phyloP scores from a whole-genome alignment of 2,888 invertebrate genomes.

The Nemotelus pantherinus region DNA sequence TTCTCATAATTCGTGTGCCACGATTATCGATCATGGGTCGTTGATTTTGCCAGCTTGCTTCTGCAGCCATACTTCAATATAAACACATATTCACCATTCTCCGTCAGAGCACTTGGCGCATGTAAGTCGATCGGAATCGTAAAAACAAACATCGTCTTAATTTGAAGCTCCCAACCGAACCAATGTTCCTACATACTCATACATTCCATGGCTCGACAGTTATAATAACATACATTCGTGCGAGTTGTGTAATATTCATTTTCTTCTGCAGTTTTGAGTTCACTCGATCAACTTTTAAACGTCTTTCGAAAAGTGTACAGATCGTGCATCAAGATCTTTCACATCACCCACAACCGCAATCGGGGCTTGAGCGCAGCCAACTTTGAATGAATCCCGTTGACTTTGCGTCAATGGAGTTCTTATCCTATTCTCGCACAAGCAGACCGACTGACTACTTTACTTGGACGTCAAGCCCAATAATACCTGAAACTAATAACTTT shows the following conservation, averaged over 20 bases:
- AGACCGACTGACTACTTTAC: background rate
- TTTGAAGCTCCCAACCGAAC: constrained; percentile 34
- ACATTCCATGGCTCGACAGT: background rate
- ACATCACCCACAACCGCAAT: constrained; percentile 47
- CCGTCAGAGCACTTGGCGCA: constrained; percentile 2
- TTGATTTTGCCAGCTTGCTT: too few relatives aligned
- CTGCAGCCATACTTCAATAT: background rate
- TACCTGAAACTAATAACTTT: constrained; percentile 43
- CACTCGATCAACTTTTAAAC: constrained; percentile 27
- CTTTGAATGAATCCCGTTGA: background rate
- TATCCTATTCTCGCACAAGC: background rate
- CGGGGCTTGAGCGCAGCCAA: constrained; percentile 3
- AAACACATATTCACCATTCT: background rate
- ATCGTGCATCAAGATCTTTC: constrained; percentile 50
- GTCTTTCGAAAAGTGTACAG: constrained; percentile 24
- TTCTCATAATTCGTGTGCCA: constrained; percentile 41
- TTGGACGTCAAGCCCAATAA: constrained; percentile 13
- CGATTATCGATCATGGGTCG: constrained; percentile 7
- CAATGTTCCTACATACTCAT: background rate
- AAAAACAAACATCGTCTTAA: constrained; percentile 43
- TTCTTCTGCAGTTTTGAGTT: constrained; percentile 6
- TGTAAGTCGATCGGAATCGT: constrained; percentile 41
- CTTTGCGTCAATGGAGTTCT: constrained; percentile 13
- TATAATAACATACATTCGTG: constrained; percentile 26
- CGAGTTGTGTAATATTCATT: constrained; percentile 31